Evolutionary conservation across 2,888 invertebrate genomes (phyloP).

Genomic region (Hypomecis atomaria): DNA sequence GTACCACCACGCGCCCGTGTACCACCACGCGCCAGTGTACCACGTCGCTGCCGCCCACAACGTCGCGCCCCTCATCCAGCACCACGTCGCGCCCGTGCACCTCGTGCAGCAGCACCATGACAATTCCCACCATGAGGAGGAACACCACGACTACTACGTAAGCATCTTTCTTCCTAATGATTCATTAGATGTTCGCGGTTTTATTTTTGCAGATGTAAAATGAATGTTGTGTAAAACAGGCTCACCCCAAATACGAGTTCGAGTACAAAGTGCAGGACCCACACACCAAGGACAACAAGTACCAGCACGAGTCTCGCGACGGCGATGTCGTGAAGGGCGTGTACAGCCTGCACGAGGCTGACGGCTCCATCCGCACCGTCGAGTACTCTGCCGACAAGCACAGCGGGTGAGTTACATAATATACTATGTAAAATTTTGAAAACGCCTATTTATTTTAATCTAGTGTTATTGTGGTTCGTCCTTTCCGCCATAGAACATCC

Average conservation of each 20-base stretch:
- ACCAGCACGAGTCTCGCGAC: constrained; percentile 80
- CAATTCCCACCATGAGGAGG: constrained; percentile 37
- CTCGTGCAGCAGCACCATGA: constrained; percentile 26
- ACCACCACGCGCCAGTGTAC: constrained; percentile 36
- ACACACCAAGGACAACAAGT: constrained; percentile 84
- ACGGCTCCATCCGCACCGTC: constrained; percentile 76
- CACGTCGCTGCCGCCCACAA: constrained; percentile 38
- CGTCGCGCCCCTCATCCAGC: constrained; percentile 17
- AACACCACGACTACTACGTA: constrained; percentile 60
- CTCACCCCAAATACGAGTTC: constrained; percentile 82
- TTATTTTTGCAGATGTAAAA: no score
- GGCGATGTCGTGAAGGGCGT: constrained; percentile 84
- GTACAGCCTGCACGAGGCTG: constrained; percentile 84
- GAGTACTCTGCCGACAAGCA: constrained; percentile 79
- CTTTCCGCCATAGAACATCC: not conserved
- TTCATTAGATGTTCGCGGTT: not conserved
- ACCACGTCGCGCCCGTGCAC: constrained; percentile 33
- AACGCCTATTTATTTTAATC: no score
- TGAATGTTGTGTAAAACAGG: constrained; percentile 43
- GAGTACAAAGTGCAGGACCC: constrained; percentile 81
- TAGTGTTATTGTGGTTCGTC: no score
- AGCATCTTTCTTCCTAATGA: constrained; percentile 34
- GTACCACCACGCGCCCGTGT: constrained; percentile 34
- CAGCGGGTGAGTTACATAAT: constrained; percentile 62
- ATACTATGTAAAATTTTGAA: no score